Conservation (phyloP, 2,797 vertebrate genomes). For the Coregonus sp. region DNA sequence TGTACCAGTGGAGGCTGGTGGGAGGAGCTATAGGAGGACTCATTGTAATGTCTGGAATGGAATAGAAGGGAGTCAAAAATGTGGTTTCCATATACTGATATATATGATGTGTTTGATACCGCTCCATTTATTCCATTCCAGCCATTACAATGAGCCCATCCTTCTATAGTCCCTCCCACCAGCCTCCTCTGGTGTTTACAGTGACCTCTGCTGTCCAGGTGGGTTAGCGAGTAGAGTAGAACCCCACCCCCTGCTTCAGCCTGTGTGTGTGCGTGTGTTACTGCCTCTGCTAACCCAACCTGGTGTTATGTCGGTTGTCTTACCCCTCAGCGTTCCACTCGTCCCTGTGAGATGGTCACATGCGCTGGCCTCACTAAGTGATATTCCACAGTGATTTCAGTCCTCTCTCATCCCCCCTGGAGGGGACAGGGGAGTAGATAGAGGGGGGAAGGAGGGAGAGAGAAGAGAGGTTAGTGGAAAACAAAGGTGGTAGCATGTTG, state of each 20-base stretch:
- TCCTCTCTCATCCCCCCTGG: background rate
- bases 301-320: slow-evolving; percentile 32
- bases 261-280: slow-evolving; percentile 6
- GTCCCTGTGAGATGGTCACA: slow-evolving; percentile 16
- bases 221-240: slow-evolving; percentile 24
- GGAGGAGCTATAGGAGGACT: no score
- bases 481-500: slow-evolving; percentile 34
- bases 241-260: background rate
- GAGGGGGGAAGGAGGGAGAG: background rate
- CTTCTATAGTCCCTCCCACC: no score
- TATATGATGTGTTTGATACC: no score
- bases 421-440: background rate
- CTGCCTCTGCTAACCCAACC: slow-evolving; percentile 26
- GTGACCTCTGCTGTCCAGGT: slow-evolving; percentile 31
- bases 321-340: slow-evolving; percentile 10
- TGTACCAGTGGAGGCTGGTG: no score
- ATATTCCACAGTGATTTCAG: slow-evolving; percentile 1
- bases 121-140: no score
- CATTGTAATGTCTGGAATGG: no score
- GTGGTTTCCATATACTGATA: no score
- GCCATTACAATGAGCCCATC: no score
- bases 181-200: background rate
- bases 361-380: slow-evolving; percentile 7
- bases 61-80: no score
- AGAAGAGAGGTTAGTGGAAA: slow-evolving; percentile 8